phyloP scores from a whole-genome alignment of 2,113 vertebrate species.

The Gallinago undulata region DNA sequence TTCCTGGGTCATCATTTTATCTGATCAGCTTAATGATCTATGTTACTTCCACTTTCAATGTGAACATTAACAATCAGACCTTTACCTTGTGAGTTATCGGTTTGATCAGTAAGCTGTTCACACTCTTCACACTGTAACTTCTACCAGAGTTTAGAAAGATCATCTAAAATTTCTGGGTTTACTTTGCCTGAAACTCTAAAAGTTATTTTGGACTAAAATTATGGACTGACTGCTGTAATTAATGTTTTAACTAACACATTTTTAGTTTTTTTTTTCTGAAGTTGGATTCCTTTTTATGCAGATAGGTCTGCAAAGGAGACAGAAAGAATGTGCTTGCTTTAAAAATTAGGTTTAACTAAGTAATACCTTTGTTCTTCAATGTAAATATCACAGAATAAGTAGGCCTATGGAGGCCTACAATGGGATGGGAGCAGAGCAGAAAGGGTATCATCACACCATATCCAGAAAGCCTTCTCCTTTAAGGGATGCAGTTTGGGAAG shows the following conservation, averaged over 20 bases:
- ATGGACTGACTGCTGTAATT: background rate
- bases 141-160: accelerated
- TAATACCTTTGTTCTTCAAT: background rate
- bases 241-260: background rate
- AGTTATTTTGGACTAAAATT: background rate
- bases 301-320: background rate
- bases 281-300: background rate
- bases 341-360: background rate
- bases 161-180: background rate
- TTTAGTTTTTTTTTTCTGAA: background rate
- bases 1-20: background rate
- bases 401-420: background rate
- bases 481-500: background rate
- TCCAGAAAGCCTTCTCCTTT: background rate
- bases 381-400: background rate
- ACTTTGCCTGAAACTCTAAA: background rate
- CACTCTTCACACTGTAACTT: background rate
- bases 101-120: background rate
- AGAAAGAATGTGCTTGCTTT: background rate
- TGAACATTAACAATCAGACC: background rate
- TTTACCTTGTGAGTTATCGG: background rate
- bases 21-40: background rate
- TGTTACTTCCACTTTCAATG: background rate
- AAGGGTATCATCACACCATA: background rate
- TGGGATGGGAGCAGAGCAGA: background rate